These are phyloP conservation scores for Corbicula japonica DNA, from an alignment of 2,888 invertebrate species.

Conservation along the genomic window DNA sequence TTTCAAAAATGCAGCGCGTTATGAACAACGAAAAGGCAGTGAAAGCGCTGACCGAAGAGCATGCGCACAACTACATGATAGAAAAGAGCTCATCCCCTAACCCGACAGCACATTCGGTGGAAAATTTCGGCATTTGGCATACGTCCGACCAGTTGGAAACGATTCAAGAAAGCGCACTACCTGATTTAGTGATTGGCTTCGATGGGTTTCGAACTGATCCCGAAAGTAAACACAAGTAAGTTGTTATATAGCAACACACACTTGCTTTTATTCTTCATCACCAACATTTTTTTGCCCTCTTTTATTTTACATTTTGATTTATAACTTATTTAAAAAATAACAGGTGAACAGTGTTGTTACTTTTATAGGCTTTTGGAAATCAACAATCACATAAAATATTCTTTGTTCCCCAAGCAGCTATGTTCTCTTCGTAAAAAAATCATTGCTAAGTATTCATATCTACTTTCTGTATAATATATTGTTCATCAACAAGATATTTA, in stretches of 20 bases:
- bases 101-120: neutral
- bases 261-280: too few species aligned
- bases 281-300: too few species aligned
- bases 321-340: too few species aligned
- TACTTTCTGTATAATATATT: too few species aligned
- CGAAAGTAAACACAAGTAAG: constrained; percentile 56
- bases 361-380: too few species aligned
- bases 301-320: too few species aligned
- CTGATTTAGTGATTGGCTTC: constrained; percentile 36
- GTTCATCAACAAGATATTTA: too few species aligned
- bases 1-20: neutral
- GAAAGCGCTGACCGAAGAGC: neutral
- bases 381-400: too few species aligned
- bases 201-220: constrained; percentile 38
- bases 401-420: too few species aligned
- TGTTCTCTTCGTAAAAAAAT: too few species aligned
- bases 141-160: constrained; percentile 8
- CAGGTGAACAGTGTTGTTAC: too few species aligned
- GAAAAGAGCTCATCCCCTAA: neutral
- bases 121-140: constrained; percentile 18
- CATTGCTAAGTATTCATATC: too few species aligned
- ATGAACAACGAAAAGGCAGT: neutral
- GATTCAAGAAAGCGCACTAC: constrained; percentile 9
- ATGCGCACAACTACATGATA: neutral
- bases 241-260: neutral